Evolutionary conservation across 2,888 invertebrate genomes (phyloP), one percentile per base, ranked within the genome.

Genomic region (Amblyjoppa fuscipennis): DNA sequence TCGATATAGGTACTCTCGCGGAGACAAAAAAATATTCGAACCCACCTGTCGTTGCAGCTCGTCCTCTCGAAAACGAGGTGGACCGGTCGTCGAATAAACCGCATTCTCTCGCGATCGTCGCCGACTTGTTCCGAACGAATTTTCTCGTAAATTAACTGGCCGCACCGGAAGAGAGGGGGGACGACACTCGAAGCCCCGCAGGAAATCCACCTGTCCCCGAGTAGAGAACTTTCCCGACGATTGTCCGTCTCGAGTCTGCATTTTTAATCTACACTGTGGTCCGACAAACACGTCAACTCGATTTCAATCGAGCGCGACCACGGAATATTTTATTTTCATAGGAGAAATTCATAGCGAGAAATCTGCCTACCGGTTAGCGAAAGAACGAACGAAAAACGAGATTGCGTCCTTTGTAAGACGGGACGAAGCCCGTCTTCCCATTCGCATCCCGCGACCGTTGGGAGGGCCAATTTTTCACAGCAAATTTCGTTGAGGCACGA

Each of bases 21-120:
- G 34, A 25, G 49, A 69, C 28, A 71, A 25, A 69, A 71, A 73
- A 77, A 56, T 3, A 38, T 49, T 9, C 41, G 45, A 7, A 20
- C 59, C 75, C 84, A 84, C 84, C 84, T 84, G 83, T 78, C 68
- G 49, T 69, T 49, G 66, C 41, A 41, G 51, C 45, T 41, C 70
- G 45, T 74, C 71, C 53, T 16, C 69, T 53, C 51, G 53, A 80
- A 71, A 76, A 71, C 71, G 69, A 78, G 74, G 31, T 51, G 76
- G 64, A 76, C 84, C 75, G 84, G 80, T 84, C 75, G 74, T 38
- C 75, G 70, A 53, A 56, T 11, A 68, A 76, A 84, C 79, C 83
- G 75, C 79, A 84, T 80, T 84, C 83, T 75, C 75, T 56, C 45
- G 51, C 56, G 73, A 45, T 49, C 59, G 7, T 70, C 51, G 28